Evolutionary conservation across 2,113 vertebrate genomes (phyloP).

Genomic region (Micronycteris hirsuta): DNA sequence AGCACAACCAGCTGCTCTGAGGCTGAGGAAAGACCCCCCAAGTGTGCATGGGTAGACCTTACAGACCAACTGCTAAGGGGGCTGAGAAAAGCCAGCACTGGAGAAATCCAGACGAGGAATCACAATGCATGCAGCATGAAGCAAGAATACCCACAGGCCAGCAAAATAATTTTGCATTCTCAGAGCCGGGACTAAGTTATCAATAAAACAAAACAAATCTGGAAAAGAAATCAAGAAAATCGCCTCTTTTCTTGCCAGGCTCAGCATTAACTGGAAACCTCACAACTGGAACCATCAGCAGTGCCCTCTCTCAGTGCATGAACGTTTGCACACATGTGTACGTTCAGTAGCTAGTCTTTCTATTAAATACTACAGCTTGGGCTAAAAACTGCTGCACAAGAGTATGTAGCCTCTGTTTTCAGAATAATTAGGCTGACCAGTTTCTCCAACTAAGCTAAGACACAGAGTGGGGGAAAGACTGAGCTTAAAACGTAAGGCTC

Average conservation of each 20-base stretch:
- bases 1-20: background rate
- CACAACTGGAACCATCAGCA: background rate
- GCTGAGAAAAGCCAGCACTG: background rate
- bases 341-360: background rate
- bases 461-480: background rate
- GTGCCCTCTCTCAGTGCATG: background rate
- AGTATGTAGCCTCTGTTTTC: background rate
- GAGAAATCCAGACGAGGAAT: background rate
- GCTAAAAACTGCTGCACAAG: background rate
- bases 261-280: background rate
- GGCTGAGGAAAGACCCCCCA: background rate
- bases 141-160: background rate
- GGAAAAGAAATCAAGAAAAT: background rate
- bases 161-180: background rate
- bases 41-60: background rate
- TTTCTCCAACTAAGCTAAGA: background rate
- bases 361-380: background rate
- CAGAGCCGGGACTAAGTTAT: background rate
- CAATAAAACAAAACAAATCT: background rate
- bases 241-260: background rate
- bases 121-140: background rate
- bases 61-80: background rate
- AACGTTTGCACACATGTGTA: background rate
- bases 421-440: background rate
- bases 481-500: background rate